These are phyloP conservation scores for Labeo calbasu DNA, from an alignment of 2,797 vertebrate species.

Conservation along the genomic window DNA sequence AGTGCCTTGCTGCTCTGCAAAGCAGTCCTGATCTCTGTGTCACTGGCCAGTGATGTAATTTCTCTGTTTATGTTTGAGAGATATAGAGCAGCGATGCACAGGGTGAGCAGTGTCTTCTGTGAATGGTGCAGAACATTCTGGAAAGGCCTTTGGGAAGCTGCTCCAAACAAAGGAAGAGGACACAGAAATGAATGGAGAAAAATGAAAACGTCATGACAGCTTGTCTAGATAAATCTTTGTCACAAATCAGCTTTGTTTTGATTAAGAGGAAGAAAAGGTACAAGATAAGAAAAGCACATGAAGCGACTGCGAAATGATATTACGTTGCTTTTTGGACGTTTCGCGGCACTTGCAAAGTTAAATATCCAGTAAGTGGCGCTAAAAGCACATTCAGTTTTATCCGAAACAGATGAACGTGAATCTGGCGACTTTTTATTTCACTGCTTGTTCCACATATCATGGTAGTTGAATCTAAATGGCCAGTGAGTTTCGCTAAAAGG, in stretches of 20 bases:
- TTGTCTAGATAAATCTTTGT: constrained; percentile 13
- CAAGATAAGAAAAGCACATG: not conserved
- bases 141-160: constrained; percentile 30
- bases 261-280: constrained; percentile 12
- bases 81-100: constrained; percentile 57
- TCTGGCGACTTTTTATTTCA: not conserved
- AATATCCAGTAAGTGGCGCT: no score
- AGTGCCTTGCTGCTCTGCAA: constrained; percentile 11
- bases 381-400: not conserved
- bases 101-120: constrained; percentile 53
- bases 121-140: constrained; percentile 54
- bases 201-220: constrained; percentile 15
- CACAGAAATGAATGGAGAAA: not conserved
- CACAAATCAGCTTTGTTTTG: constrained; percentile 9
- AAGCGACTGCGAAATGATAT: not conserved
- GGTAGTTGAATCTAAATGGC: no score
- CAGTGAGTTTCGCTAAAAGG: not conserved
- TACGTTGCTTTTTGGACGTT: not conserved
- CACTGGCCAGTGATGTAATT: constrained; percentile 65
- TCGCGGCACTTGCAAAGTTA: not conserved
- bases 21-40: constrained; percentile 63
- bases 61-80: constrained; percentile 58
- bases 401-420: not conserved
- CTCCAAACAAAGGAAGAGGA: constrained; percentile 35
- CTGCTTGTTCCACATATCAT: not conserved